Percentiles rank a stretch among this genome's conserved stretches.
These are phyloP conservation scores for Teleogryllus occipitalis DNA, from an alignment of 1,140 invertebrate species.

Conservation along the genomic window DNA sequence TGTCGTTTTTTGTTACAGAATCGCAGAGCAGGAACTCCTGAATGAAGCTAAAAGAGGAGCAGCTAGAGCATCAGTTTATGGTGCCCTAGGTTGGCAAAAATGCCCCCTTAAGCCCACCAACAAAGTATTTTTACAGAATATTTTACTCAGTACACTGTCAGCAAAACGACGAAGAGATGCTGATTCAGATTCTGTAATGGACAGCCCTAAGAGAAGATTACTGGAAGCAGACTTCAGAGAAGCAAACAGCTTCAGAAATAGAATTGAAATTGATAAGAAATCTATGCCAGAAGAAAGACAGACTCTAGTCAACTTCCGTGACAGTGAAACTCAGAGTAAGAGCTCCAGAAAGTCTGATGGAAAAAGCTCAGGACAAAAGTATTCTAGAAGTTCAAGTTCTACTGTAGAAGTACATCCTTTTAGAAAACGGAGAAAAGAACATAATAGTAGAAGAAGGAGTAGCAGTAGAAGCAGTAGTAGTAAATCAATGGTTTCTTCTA, in stretches of 20 bases:
- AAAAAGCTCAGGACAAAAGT: too few species aligned
- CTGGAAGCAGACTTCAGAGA: neutral
- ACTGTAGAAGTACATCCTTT: too few species aligned
- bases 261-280: neutral
- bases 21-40: constrained; percentile 34
- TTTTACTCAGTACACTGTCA: constrained; percentile 27
- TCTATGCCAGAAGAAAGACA: neutral
- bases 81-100: constrained; percentile 33
- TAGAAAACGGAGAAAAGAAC: too few species aligned
- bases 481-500: too few species aligned
- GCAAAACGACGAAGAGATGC: constrained; percentile 21
- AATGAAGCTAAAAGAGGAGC: constrained; percentile 33
- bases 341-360: too few species aligned
- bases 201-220: too few species aligned
- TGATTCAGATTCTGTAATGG: too few species aligned
- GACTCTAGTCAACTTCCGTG: neutral
- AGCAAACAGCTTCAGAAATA: neutral
- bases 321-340: too few species aligned
- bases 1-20: constrained; percentile 25
- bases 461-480: too few species aligned
- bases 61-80: constrained; percentile 32
- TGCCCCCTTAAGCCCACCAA: constrained; percentile 30
- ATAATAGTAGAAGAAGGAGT: too few species aligned
- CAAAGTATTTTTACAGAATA: constrained; percentile 35
- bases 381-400: too few species aligned